Evolutionary conservation across 2,797 vertebrate species (phyloP).

Genomic region (Emys orbicularis): DNA sequence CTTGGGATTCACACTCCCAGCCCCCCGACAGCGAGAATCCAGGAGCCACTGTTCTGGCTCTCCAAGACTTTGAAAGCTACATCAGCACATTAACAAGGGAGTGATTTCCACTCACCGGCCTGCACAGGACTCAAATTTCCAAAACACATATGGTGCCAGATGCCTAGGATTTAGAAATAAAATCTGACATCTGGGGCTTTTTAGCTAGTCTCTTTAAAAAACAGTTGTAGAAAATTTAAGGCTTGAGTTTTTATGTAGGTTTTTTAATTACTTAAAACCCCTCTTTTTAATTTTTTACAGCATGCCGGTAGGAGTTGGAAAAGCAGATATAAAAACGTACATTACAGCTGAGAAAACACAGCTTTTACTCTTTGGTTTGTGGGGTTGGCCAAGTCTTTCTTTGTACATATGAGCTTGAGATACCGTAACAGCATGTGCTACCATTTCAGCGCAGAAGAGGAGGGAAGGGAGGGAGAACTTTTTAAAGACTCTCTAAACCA

Average conservation of each 20-base stretch:
- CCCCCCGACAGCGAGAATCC: conserved; percentile 67
- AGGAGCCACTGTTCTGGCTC: conserved; percentile 82
- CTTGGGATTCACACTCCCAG: conserved; percentile 56
- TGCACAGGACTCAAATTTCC: conserved; percentile 82
- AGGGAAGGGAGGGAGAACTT: conserved; percentile 28
- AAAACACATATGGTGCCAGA: conserved; percentile 84
- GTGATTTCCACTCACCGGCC: conserved; percentile 79
- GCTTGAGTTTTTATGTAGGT: conserved; percentile 79
- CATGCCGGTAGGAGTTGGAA: conserved; percentile 80
- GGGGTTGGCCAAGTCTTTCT: conserved; percentile 90
- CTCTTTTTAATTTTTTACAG: conserved; percentile 86
- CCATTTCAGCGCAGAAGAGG: conserved; percentile 75
- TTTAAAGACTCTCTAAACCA: conserved; percentile 75
- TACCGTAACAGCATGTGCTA: conserved; percentile 75
- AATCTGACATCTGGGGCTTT: conserved; percentile 86
- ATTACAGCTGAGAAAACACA: conserved; percentile 93
- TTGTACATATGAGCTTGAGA: conserved; percentile 83
- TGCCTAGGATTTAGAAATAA: conserved; percentile 84
- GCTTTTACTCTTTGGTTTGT: conserved; percentile 88
- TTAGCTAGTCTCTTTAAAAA: conserved; percentile 84
- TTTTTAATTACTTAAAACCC: conserved; percentile 85
- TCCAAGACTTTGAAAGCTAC: conserved; percentile 71
- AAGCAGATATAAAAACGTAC: conserved; percentile 88
- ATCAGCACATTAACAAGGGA: conserved; percentile 81
- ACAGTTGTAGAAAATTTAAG: conserved; percentile 80